phyloP scores from a whole-genome alignment of 2,797 vertebrate species.

The Menidia menidia region DNA sequence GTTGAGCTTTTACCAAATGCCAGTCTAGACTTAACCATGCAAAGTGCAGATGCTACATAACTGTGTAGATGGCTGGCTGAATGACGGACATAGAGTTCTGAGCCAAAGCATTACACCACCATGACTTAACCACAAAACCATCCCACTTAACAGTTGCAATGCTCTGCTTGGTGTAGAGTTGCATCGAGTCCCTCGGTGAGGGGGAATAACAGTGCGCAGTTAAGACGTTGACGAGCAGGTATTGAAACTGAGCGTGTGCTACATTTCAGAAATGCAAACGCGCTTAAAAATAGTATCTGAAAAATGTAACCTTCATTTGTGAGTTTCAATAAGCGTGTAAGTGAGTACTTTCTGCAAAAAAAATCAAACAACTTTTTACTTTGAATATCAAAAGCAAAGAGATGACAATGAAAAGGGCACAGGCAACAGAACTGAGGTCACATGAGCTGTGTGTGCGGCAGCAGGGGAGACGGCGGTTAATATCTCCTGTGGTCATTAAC shows the following conservation, averaged over 20 bases:
- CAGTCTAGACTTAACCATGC: conserved; percentile 48
- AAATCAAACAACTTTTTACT: neutral
- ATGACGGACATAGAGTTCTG: conserved; percentile 62
- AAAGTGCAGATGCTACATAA: conserved; percentile 32
- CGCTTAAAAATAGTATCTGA: neutral
- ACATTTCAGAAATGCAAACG: neutral
- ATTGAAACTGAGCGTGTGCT: neutral
- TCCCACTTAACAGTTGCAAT: conserved; percentile 60
- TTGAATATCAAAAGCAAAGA: neutral
- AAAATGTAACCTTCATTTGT: neutral
- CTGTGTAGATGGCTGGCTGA: conserved; percentile 31
- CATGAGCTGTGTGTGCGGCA: neutral
- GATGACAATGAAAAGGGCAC: neutral
- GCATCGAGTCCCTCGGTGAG: conserved; percentile 24
- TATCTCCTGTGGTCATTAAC: conserved; percentile 18
- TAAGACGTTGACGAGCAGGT: conserved; percentile 3
- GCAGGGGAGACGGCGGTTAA: neutral
- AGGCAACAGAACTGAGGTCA: neutral
- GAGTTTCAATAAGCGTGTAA: neutral
- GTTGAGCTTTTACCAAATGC: conserved; percentile 49
- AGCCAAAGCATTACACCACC: conserved; percentile 64
- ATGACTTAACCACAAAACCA: conserved; percentile 72
- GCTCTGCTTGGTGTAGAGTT: conserved; percentile 58
- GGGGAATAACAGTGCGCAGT: conserved; percentile 9
- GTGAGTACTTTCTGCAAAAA: neutral